phyloP scores from a whole-genome alignment of 2,888 invertebrate species.

The Cryptocephalus moraei region DNA sequence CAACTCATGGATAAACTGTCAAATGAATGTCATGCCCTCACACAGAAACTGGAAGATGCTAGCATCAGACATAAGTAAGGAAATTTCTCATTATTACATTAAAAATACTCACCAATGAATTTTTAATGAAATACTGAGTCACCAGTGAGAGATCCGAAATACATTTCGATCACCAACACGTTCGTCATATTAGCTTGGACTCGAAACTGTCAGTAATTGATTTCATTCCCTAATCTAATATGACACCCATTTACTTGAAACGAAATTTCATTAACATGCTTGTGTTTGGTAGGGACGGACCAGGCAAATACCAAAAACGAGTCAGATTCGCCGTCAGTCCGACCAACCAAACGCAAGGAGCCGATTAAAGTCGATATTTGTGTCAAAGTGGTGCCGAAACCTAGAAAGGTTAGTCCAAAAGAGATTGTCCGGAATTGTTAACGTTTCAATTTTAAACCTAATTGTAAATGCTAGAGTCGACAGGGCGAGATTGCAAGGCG shows the following conservation, averaged over 20 bases:
- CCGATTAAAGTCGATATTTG: conserved; percentile 71
- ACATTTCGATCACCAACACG: not conserved
- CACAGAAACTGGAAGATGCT: conserved; percentile 82
- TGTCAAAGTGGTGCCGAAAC: conserved; percentile 62
- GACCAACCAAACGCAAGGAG: conserved; percentile 47
- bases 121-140: not conserved
- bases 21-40: conserved; percentile 79
- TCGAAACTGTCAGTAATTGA: too few species aligned
- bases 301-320: conserved; percentile 34
- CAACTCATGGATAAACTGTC: conserved; percentile 88
- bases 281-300: conserved; percentile 39
- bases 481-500: conserved; percentile 45
- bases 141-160: not conserved
- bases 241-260: too few species aligned
- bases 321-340: conserved; percentile 38
- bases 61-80: conserved; percentile 81
- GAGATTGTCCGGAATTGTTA: not conserved
- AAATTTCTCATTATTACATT: conserved; percentile 7
- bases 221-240: too few species aligned
- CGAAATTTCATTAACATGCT: conserved; percentile 14
- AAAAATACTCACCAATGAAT: too few species aligned
- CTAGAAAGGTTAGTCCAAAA: conserved; percentile 36
- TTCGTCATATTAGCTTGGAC: not conserved
- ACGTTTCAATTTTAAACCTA: not conserved
- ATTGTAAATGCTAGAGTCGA: not conserved